Conservation (phyloP, 2,888 invertebrate species). For the Drosophila anomelani region DNA sequence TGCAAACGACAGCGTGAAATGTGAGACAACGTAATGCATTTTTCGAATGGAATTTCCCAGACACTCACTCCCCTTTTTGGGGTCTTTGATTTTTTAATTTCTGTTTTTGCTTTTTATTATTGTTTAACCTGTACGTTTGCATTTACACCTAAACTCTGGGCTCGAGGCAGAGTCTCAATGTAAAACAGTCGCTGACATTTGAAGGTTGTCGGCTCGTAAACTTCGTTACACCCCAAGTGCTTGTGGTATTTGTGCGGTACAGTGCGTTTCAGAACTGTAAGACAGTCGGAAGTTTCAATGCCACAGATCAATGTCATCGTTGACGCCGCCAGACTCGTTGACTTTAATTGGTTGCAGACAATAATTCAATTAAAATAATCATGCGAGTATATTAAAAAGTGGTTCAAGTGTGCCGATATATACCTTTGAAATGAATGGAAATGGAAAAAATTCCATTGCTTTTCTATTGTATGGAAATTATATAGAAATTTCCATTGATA, state of each 20-base stretch:
- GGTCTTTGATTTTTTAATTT: conserved; percentile 41
- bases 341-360: conserved; percentile 22
- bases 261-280: conserved; percentile 49
- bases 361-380: conserved; percentile 31
- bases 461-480: conserved; percentile 34
- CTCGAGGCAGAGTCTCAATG: conserved; percentile 26
- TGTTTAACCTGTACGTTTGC: conserved; percentile 31
- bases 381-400: conserved; percentile 14
- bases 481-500: conserved; percentile 10
- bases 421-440: conserved; percentile 12
- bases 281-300: conserved; percentile 33
- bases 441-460: conserved; percentile 4
- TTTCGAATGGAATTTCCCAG: conserved; percentile 55
- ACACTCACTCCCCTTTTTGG: conserved; percentile 45
- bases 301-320: conserved; percentile 33
- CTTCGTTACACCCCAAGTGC: conserved; percentile 53
- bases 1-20: conserved; percentile 22
- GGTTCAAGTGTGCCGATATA: not conserved
- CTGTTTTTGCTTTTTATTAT: conserved; percentile 34
- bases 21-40: conserved; percentile 52
- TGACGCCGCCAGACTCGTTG: not conserved
- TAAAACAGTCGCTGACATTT: conserved; percentile 70
- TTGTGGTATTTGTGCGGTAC: conserved; percentile 28
- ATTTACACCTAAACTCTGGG: conserved; percentile 16
- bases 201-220: conserved; percentile 62